These are phyloP conservation scores for Atractosteus spatula DNA, from an alignment of 2,113 vertebrate species.

Conservation along the genomic window DNA sequence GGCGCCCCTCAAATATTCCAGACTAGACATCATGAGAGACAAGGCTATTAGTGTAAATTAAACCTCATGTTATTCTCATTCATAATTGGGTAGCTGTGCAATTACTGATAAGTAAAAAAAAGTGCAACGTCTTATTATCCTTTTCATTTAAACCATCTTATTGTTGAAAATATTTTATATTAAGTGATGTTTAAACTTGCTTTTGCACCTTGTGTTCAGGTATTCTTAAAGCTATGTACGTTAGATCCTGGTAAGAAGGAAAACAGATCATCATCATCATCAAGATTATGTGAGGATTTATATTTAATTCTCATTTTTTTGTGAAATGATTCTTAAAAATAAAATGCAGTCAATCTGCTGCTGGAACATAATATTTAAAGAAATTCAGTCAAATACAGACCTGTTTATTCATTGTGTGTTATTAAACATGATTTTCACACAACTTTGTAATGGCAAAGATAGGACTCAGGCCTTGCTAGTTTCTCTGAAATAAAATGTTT, in stretches of 20 bases:
- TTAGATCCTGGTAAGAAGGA: conserved; percentile 9
- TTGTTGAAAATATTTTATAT: conserved; percentile 5
- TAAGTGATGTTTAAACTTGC: neutral
- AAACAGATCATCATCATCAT: conserved; percentile 6
- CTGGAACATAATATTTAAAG: no score
- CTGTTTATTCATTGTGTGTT: no score
- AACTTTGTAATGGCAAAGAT: no score
- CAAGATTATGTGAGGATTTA: neutral
- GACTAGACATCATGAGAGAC: conserved; percentile 30
- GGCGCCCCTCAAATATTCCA: conserved; percentile 10
- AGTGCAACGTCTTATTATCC: conserved; percentile 15
- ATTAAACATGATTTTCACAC: no score
- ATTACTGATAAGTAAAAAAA: conserved; percentile 49
- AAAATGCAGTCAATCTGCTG: no score
- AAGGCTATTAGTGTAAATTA: conserved; percentile 32
- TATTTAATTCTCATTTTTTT: no score
- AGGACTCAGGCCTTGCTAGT: no score
- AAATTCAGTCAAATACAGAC: no score
- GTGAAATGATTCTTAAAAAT: no score
- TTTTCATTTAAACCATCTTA: neutral
- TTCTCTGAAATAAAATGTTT: no score
- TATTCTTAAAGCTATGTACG: no score
- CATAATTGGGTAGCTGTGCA: conserved; percentile 34
- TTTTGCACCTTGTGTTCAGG: no score
- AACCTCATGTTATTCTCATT: conserved; percentile 47